Evolutionary conservation across 2,797 vertebrate species (phyloP).

Genomic region (Toxotes lorentzi): DNA sequence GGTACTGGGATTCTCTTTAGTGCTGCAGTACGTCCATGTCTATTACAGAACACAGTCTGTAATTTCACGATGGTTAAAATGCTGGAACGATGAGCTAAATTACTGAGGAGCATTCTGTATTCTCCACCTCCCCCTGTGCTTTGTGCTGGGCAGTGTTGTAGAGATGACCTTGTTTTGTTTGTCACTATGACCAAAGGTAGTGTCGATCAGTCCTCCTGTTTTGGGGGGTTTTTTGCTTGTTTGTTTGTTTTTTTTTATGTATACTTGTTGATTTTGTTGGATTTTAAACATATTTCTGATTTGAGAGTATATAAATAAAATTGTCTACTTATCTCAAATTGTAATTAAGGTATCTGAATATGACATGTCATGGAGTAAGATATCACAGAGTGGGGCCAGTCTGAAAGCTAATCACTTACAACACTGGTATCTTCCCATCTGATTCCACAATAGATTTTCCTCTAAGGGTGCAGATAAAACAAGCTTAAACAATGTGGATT

Average conservation of each 20-base stretch:
- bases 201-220: background rate
- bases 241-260: background rate
- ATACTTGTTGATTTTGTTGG: background rate
- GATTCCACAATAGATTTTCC: conserved; percentile 43
- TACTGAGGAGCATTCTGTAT: conserved; percentile 10
- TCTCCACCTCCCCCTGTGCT: background rate
- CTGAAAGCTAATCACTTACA: conserved; percentile 33
- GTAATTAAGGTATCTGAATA: background rate
- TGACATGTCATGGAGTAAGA: background rate
- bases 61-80: background rate
- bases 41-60: conserved; percentile 12
- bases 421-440: conserved; percentile 16
- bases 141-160: background rate
- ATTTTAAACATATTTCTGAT: background rate
- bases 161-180: background rate
- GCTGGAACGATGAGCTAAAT: background rate
- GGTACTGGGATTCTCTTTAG: background rate
- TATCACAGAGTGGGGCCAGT: conserved; percentile 7
- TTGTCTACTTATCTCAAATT: background rate
- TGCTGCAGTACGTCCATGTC: background rate
- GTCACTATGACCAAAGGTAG: background rate
- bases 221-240: no score
- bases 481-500: conserved; percentile 44
- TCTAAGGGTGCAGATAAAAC: conserved; percentile 32
- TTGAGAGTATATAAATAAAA: no score